phyloP scores from a whole-genome alignment of 23 tunicate genomes.

The Halocynthia roretzi region DNA sequence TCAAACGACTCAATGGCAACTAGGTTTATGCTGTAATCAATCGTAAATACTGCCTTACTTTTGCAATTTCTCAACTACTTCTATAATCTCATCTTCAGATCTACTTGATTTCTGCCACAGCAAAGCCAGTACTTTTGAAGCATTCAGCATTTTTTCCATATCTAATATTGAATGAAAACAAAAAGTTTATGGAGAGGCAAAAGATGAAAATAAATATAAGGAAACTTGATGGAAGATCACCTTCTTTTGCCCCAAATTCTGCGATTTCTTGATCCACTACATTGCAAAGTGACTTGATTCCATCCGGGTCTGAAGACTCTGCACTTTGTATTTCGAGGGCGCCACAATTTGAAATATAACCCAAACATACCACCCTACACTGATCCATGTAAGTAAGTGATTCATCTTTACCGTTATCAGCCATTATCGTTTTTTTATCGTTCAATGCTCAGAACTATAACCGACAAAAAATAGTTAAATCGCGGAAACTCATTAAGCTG shows the following conservation, averaged over 20 bases:
- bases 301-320: slow-evolving; percentile 13
- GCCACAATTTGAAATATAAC: slow-evolving; percentile 17
- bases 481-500: too few species aligned
- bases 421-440: too few species aligned
- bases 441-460: too few species aligned
- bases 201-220: too few species aligned
- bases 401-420: background rate
- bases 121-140: background rate
- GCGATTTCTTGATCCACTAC: slow-evolving; percentile 29
- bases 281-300: background rate
- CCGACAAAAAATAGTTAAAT: too few species aligned
- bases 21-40: too few species aligned
- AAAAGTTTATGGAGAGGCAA: too few species aligned
- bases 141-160: background rate
- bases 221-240: background rate
- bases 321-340: background rate
- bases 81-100: too few species aligned
- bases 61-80: too few species aligned
- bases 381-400: slow-evolving; percentile 43
- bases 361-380: slow-evolving; percentile 40
- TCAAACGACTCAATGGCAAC: too few species aligned
- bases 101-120: too few species aligned
- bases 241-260: slow-evolving; percentile 25
- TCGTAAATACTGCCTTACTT: too few species aligned
- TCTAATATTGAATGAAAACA: background rate